These are phyloP conservation scores for Phataginus tricuspis DNA, from an alignment of 2,797 vertebrate genomes.

Conservation along the genomic window DNA sequence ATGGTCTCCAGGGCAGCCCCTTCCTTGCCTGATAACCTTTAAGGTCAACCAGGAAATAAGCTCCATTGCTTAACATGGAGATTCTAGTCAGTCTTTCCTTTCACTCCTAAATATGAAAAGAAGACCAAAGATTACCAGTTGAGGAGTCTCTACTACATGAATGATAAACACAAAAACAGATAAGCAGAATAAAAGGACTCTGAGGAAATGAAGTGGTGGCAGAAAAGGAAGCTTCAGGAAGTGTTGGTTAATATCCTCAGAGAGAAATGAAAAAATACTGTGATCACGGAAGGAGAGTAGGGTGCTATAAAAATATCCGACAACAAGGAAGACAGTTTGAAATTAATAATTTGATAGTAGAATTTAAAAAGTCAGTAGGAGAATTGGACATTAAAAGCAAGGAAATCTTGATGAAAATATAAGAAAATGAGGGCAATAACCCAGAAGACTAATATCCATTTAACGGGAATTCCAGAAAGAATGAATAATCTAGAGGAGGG, in stretches of 20 bases:
- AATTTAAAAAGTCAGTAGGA: constrained; percentile 10
- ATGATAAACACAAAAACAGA: constrained; percentile 20
- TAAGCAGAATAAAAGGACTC: neutral
- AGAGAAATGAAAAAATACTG: neutral
- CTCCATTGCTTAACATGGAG: neutral
- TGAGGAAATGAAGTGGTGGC: neutral
- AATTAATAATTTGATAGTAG: constrained; percentile 37
- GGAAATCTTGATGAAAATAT: constrained; percentile 13
- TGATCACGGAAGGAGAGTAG: neutral
- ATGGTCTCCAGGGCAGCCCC: neutral
- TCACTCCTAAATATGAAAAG: constrained; percentile 33
- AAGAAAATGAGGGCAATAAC: neutral
- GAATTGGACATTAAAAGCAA: constrained; percentile 39
- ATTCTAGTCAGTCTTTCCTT: neutral
- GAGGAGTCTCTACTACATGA: neutral
- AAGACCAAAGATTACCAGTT: neutral
- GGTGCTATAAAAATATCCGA: neutral
- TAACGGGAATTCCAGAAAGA: neutral
- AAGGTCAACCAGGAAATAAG: neutral
- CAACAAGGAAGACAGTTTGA: neutral
- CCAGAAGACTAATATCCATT: neutral
- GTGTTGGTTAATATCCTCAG: neutral
- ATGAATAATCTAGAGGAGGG: neutral
- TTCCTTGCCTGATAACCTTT: neutral
- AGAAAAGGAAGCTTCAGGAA: neutral